Conservation (phyloP, 2,888 invertebrate species). For the Dyspetes luteomarginatus region DNA sequence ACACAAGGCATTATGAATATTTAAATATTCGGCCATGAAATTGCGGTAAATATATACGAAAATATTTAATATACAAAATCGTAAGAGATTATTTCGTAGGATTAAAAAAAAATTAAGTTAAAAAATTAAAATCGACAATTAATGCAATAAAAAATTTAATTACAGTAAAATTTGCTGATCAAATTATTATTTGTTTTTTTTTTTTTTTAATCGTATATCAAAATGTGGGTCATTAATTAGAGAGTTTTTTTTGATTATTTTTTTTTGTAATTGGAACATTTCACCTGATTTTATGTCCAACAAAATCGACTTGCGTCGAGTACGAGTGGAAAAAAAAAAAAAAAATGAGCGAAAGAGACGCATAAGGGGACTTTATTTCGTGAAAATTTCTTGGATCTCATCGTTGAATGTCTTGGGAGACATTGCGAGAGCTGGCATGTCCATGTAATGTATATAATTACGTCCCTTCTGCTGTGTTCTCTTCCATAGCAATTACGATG, state of each 20-base stretch:
- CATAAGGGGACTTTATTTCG: slow-evolving; percentile 1
- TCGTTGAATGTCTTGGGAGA: slow-evolving; percentile 4
- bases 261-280: neutral
- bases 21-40: too few relatives aligned
- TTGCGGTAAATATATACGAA: too few relatives aligned
- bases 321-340: neutral
- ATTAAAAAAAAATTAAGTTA: too few relatives aligned
- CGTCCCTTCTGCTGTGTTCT: slow-evolving; percentile 33
- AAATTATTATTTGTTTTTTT: too few relatives aligned
- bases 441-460: slow-evolving; percentile 49
- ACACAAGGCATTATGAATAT: too few relatives aligned
- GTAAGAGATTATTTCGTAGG: too few relatives aligned
- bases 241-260: too few relatives aligned
- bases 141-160: neutral
- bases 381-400: slow-evolving; percentile 3
- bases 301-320: neutral
- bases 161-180: neutral
- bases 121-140: too few relatives aligned
- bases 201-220: too few relatives aligned
- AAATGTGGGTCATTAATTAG: neutral
- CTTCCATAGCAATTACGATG: slow-evolving; percentile 44
- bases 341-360: neutral
- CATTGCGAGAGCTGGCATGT: slow-evolving; percentile 26
- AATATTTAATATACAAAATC: too few relatives aligned
- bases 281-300: neutral